Evolutionary conservation across 1,140 invertebrate species (phyloP).

Genomic region (Patella vulgata): DNA sequence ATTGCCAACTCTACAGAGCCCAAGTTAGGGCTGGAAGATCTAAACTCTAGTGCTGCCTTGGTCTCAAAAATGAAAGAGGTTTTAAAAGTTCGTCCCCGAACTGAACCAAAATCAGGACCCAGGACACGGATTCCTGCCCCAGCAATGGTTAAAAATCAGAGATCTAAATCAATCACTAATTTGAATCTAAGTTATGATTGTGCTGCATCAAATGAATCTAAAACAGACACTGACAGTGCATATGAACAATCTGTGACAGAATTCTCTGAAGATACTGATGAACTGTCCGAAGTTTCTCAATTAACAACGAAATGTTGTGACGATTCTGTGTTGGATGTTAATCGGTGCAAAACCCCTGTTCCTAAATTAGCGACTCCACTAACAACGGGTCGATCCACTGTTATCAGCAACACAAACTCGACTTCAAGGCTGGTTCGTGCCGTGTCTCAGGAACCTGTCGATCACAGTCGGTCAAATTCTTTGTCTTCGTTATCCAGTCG

Average conservation of each 20-base stretch:
- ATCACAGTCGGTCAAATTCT: slow-evolving; percentile 1
- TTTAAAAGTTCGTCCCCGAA: slow-evolving; percentile 47
- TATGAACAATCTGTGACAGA: slow-evolving; percentile 20
- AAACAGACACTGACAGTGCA: slow-evolving; percentile 5
- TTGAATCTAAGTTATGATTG: slow-evolving; percentile 17
- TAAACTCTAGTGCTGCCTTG: slow-evolving; percentile 19
- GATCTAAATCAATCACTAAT: slow-evolving; percentile 49
- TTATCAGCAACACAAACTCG: slow-evolving; percentile 33
- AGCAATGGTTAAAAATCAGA: slow-evolving; percentile 28
- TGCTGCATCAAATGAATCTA: slow-evolving; percentile 1
- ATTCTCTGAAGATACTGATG: slow-evolving; percentile 29
- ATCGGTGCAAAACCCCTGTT: slow-evolving; percentile 44
- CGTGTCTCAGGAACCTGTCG: slow-evolving; percentile 10
- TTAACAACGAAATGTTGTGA: slow-evolving; percentile 8
- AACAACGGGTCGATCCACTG: slow-evolving; percentile 50
- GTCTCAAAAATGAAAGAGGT: slow-evolving; percentile 58
- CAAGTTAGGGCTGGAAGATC: too few relatives aligned
- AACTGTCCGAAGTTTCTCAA: slow-evolving; percentile 30
- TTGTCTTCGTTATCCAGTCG: too few relatives aligned
- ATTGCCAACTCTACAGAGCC: too few relatives aligned
- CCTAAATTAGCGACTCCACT: slow-evolving; percentile 52
- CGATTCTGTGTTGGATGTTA: slow-evolving; percentile 22
- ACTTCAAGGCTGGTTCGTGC: slow-evolving; percentile 22
- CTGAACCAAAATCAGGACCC: slow-evolving; percentile 27
- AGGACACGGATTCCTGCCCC: slow-evolving; percentile 54